These are phyloP conservation scores for Enteromius mattozi DNA, from an alignment of 2,797 vertebrate genomes.

Conservation along the genomic window DNA sequence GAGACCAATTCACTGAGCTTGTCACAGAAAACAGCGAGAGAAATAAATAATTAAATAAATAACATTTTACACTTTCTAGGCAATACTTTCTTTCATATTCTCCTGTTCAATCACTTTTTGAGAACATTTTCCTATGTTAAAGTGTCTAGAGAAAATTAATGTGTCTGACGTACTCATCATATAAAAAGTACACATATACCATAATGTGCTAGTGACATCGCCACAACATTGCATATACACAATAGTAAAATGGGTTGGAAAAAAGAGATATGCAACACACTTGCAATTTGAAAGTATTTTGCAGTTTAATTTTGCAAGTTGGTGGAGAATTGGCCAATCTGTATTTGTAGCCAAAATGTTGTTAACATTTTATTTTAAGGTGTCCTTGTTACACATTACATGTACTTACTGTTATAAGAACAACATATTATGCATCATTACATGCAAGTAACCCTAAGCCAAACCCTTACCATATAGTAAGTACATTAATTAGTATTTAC, in stretches of 20 bases:
- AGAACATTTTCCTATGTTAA: conserved; percentile 49
- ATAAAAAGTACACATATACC: background rate
- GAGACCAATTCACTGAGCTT: conserved; percentile 17
- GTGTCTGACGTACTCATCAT: conserved; percentile 23
- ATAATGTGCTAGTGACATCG: background rate
- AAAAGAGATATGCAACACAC: background rate
- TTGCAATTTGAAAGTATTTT: background rate
- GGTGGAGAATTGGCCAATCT: background rate
- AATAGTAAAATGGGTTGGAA: background rate
- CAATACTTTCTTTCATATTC: conserved; percentile 7
- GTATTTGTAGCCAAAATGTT: background rate
- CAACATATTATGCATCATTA: too few species aligned
- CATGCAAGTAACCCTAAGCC: too few species aligned
- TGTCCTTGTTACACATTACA: too few species aligned
- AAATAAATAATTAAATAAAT: background rate
- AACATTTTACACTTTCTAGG: conserved; percentile 41
- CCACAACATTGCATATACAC: background rate
- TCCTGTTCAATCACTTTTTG: conserved; percentile 36
- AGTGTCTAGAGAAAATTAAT: conserved; percentile 6
- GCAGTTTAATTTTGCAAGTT: background rate
- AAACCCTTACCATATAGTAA: too few species aligned
- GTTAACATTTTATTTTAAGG: too few species aligned
- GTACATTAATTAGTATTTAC: too few species aligned
- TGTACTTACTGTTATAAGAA: too few species aligned
- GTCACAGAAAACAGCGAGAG: conserved; percentile 1